These are phyloP conservation scores for Tenthredo notha DNA, from an alignment of 2,888 invertebrate genomes.

Conservation along the genomic window DNA sequence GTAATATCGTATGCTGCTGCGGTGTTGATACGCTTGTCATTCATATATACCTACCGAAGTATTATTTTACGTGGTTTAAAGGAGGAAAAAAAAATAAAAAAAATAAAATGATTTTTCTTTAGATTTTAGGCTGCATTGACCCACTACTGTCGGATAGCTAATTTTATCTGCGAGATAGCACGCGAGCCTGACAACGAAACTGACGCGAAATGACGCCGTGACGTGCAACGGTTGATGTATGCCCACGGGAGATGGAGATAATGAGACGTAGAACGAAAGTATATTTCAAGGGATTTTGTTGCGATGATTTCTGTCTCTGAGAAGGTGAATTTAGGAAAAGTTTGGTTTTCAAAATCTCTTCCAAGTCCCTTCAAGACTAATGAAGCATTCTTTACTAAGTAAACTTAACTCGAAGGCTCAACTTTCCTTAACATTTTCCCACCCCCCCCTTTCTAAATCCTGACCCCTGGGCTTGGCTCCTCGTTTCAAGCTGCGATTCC, in stretches of 20 bases:
- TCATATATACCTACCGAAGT: neutral
- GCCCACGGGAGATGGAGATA: constrained; percentile 16
- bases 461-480: constrained; percentile 53
- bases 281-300: constrained; percentile 19
- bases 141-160: neutral
- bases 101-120: neutral
- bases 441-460: constrained; percentile 52
- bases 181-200: neutral
- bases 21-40: constrained; percentile 37
- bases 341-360: constrained; percentile 50
- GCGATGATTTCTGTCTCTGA: constrained; percentile 33
- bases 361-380: constrained; percentile 53
- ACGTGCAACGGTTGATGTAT: neutral
- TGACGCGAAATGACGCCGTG: neutral
- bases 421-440: constrained; percentile 56
- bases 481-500: constrained; percentile 49
- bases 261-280: constrained; percentile 30
- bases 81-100: neutral
- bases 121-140: constrained; percentile 13
- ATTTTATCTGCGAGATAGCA: neutral
- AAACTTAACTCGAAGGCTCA: constrained; percentile 60
- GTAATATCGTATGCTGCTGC: constrained; percentile 49
- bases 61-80: constrained; percentile 1
- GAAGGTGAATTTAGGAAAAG: constrained; percentile 37
- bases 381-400: constrained; percentile 63